Base-by-base conservation (phyloP, 2,888 invertebrate species). In the Pyralis farinalis region DNA sequence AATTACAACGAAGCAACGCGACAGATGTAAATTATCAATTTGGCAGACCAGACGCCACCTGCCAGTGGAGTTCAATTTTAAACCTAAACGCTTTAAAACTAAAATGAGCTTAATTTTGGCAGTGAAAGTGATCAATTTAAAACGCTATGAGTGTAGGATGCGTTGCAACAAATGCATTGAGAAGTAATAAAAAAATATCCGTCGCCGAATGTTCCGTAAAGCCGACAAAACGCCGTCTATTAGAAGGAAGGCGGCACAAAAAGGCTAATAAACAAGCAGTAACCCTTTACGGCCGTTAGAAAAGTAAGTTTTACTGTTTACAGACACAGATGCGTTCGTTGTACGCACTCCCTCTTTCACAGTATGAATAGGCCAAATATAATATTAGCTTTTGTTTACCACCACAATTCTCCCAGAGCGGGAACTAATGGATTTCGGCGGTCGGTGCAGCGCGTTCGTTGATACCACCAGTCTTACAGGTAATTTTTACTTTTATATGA, bases 211-310 rank as follows among this genome's bases (percentile, higher is more conserved):
- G 61, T 59, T 68, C n/a, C 64, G 62, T 70, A 73, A 73, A 73
- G 62, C 71, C 59, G 66, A 72, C 71, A 61, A 64, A 77, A 80
- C 79, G n/a, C 77, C 77, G 83, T 81, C 74, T 69, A 67, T 69
- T 71, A 66, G 65, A 64, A 49, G 53, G 61, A 60, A 63, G 68
- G 64, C 64, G 62, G 50, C 65, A 65, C 62, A 68, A 71, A 73
- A 79, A 79, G 69, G 59, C 63, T 71, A 73, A 73, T 63, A 77
- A 79, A 75, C 73, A 63, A 51, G 43, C 42, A 34, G 37, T 63
- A 58, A 64, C 63, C 49, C 62, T 46, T 49, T 53, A 53, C 44
- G 58, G 54, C 58, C 58, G 53, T 66, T 61, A 63, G 59, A 63
- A 63, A 58, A 59, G 43, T 46, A 55, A 43, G 33, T 16, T 25